Evolutionary conservation across 1,140 invertebrate species (phyloP).

Genomic region (Drosophila mauritiana): DNA sequence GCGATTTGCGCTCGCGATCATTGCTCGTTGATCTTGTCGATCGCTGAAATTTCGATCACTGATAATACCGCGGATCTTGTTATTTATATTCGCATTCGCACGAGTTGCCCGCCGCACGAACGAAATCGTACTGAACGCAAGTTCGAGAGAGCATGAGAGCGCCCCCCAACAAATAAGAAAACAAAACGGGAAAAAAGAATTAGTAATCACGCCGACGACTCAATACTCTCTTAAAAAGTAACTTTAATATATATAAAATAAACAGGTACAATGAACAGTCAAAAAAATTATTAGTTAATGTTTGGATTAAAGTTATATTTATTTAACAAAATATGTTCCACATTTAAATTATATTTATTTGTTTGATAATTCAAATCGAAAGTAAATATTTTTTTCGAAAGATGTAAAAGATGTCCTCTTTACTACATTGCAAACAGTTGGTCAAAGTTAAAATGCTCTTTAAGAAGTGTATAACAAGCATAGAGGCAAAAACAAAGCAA

Average conservation of each 20-base stretch:
- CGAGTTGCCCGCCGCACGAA: constrained; percentile 63
- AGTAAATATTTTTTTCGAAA: no score
- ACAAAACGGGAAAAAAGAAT: constrained; percentile 37
- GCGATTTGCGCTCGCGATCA: constrained; percentile 16
- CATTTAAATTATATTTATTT: no score
- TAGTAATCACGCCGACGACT: background rate
- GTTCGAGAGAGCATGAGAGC: constrained; percentile 34
- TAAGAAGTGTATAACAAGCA: constrained; percentile 14
- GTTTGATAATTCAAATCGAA: no score
- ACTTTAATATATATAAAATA: background rate
- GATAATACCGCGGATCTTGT: constrained; percentile 19
- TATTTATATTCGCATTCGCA: constrained; percentile 32
- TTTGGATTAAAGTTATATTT: no score
- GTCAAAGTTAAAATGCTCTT: background rate
- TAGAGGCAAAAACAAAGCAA: constrained; percentile 36
- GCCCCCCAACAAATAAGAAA: constrained; percentile 50
- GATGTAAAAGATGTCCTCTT: no score
- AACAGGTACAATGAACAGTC: no score
- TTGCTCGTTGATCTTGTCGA: constrained; percentile 14
- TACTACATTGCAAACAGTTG: no score
- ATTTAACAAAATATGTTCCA: no score
- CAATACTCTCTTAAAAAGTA: background rate
- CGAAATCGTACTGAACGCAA: constrained; percentile 61
- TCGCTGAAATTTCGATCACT: constrained; percentile 30
- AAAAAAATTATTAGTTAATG: no score